A percentile compares a stretch with the other conserved stretches of the same genome.
Conservation (phyloP, 53 echinoderm and acorn worm species). For the Crossaster papposus region DNA sequence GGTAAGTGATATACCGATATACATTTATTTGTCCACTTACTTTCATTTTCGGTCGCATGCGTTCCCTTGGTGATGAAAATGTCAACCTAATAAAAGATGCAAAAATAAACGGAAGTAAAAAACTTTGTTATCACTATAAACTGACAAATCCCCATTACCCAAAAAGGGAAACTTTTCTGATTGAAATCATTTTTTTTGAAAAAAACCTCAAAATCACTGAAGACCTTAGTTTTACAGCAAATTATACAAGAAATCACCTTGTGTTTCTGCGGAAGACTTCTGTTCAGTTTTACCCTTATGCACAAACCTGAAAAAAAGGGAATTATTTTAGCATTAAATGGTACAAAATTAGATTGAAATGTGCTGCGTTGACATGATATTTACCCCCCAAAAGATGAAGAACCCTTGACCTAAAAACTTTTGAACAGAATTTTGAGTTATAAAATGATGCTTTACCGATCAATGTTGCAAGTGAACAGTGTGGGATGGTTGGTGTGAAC, state of each 20-base stretch:
- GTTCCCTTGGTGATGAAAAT: constrained; percentile 88
- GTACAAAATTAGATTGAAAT: background rate
- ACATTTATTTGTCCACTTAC: constrained; percentile 73
- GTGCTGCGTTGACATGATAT: no score
- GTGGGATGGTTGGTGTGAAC: constrained; percentile 96
- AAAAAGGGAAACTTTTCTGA: no score
- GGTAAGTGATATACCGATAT: no score
- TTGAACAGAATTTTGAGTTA: background rate
- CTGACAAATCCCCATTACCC: no score
- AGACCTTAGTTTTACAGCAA: background rate
- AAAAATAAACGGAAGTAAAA: background rate
- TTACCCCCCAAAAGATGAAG: no score
- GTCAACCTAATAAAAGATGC: constrained; percentile 70
- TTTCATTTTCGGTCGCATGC: constrained; percentile 92
- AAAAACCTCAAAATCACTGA: background rate
- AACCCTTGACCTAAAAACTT: no score
- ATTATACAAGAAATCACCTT: constrained; percentile 69
- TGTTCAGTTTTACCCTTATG: constrained; percentile 82
- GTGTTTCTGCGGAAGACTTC: constrained; percentile 86
- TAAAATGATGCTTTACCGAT: constrained; percentile 69
- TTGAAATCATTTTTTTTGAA: background rate
- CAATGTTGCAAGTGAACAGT: constrained; percentile 93
- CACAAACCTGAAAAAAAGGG: constrained; percentile 76
- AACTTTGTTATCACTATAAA: background rate
- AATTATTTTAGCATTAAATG: background rate